These are phyloP conservation scores for Blastobasis lacticolella DNA, from an alignment of 2,888 invertebrate genomes.

Conservation along the genomic window DNA sequence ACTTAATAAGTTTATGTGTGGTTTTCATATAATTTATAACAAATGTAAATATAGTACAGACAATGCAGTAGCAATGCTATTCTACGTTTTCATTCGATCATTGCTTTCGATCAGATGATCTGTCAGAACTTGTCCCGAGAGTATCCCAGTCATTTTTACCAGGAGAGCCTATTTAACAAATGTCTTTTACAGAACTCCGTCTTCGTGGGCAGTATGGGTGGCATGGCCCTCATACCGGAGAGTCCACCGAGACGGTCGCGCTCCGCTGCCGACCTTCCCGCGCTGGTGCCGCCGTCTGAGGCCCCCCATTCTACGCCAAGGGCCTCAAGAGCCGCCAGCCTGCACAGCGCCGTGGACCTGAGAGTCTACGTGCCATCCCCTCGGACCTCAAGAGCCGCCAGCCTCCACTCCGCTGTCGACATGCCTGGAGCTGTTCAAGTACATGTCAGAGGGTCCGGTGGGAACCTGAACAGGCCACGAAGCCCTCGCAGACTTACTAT, in stretches of 20 bases:
- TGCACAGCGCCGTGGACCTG: constrained; percentile 61
- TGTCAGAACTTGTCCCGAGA: no score
- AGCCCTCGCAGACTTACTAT: constrained; percentile 57
- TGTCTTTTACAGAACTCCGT: constrained; percentile 82
- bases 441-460: constrained; percentile 52
- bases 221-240: constrained; percentile 78
- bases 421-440: constrained; percentile 60
- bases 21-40: no score
- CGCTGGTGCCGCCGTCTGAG: constrained; percentile 75
- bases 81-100: no score
- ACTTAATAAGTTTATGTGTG: no score
- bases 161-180: no score
- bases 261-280: constrained; percentile 89
- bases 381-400: constrained; percentile 54
- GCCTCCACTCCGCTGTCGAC: constrained; percentile 56
- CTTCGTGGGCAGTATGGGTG: constrained; percentile 83
- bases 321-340: constrained; percentile 60
- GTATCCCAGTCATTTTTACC: no score
- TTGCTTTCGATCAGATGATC: no score
- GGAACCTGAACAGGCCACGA: constrained; percentile 49
- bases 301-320: constrained; percentile 45
- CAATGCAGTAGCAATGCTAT: no score
- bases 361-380: constrained; percentile 54
- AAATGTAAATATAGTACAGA: no score
- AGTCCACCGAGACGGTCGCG: constrained; percentile 84